Conservation (phyloP, 2,888 invertebrate species). For the Lagria hirta region DNA sequence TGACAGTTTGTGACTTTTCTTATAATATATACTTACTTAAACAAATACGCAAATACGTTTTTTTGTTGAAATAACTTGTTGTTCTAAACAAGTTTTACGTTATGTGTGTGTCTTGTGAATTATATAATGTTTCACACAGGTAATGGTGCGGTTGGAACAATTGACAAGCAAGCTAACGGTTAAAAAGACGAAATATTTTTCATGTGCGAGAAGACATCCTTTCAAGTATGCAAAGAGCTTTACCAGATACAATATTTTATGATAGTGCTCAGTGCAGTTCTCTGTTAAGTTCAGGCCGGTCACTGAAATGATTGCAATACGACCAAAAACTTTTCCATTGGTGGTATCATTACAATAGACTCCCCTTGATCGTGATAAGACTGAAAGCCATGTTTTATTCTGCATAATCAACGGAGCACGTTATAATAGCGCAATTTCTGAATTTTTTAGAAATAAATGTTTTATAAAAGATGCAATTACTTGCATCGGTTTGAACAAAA, state of each 20-base stretch:
- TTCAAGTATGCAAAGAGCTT: slow-evolving; percentile 44
- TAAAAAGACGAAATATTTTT: slow-evolving; percentile 34
- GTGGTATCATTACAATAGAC: slow-evolving; percentile 17
- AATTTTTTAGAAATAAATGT: slow-evolving; percentile 13
- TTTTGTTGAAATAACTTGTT: too few species aligned
- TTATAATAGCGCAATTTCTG: slow-evolving; percentile 19
- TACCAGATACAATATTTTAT: slow-evolving; percentile 47
- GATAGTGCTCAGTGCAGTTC: slow-evolving; percentile 43
- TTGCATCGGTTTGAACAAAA: slow-evolving; percentile 12
- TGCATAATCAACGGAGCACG: slow-evolving; percentile 15
- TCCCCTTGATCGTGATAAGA: slow-evolving; percentile 22
- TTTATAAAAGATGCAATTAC: slow-evolving; percentile 11
- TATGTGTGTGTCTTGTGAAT: too few species aligned
- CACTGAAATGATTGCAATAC: slow-evolving; percentile 23
- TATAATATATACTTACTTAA: too few species aligned
- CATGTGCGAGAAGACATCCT: slow-evolving; percentile 31
- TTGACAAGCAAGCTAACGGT: too few species aligned
- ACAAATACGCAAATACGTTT: too few species aligned
- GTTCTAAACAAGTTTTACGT: too few species aligned
- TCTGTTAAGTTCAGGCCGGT: slow-evolving; percentile 37
- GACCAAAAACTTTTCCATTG: slow-evolving; percentile 18
- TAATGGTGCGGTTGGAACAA: too few species aligned
- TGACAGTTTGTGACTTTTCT: too few species aligned
- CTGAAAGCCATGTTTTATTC: slow-evolving; percentile 16
- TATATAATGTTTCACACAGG: too few species aligned